Percentiles rank a stretch among this genome's conserved stretches.
These are phyloP conservation scores for Bombus vancouverensis DNA, from an alignment of 1,140 invertebrate genomes.

Conservation along the genomic window DNA sequence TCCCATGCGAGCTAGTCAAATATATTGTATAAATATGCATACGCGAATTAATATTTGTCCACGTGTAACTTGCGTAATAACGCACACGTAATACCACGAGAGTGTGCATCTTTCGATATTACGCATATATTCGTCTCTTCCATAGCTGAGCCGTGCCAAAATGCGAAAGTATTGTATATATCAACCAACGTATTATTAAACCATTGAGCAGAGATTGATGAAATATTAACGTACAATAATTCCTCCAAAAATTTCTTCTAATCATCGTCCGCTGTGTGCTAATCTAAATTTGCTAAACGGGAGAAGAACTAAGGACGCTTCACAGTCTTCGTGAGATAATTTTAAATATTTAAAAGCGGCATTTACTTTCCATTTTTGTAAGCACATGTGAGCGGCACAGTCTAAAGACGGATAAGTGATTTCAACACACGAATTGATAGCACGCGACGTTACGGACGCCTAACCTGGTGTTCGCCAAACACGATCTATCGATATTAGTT, in stretches of 20 bases:
- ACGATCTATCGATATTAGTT: constrained; percentile 63
- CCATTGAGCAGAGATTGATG: not conserved
- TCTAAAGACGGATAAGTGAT: constrained; percentile 33
- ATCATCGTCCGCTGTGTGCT: not conserved
- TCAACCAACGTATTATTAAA: constrained; percentile 22
- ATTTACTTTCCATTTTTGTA: not conserved
- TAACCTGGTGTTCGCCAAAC: constrained; percentile 35
- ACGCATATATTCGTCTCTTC: not conserved
- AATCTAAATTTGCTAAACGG: not conserved
- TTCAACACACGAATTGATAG: constrained; percentile 40
- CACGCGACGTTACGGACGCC: constrained; percentile 14
- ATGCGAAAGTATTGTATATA: not conserved
- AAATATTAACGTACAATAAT: not conserved
- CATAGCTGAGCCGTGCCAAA: not conserved
- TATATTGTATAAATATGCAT: not conserved
- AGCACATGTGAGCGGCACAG: not conserved
- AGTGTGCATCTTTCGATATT: constrained; percentile 11
- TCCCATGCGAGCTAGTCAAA: not conserved
- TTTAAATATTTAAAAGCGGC: not conserved
- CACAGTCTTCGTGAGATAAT: not conserved
- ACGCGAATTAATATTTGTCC: constrained; percentile 21
- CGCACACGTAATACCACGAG: not conserved
- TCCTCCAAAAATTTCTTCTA: not conserved
- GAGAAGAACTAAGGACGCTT: too few species aligned
- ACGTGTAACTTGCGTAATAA: constrained; percentile 18